These are phyloP conservation scores for Nasonia giraulti DNA, from an alignment of 1,140 invertebrate species.

Conservation along the genomic window DNA sequence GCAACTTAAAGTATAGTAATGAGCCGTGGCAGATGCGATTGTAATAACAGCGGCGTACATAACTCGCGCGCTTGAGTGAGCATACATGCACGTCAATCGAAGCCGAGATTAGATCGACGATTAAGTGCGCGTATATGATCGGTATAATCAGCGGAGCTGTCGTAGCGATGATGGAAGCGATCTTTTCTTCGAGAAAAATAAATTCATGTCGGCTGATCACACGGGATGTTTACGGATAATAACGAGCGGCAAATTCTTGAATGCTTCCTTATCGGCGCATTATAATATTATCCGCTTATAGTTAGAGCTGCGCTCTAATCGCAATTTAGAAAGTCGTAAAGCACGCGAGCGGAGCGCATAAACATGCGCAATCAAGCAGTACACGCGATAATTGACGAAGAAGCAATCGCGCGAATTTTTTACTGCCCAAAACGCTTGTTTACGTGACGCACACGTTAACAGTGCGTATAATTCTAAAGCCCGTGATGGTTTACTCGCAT, in stretches of 20 bases:
- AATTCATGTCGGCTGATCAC: no score
- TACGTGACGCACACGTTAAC: not conserved
- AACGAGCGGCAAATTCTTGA: not conserved
- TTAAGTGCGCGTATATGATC: not conserved
- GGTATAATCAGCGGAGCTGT: not conserved
- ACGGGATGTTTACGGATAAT: no score
- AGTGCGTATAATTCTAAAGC: not conserved
- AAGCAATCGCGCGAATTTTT: no score
- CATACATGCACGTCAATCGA: not conserved
- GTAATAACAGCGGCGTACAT: not conserved
- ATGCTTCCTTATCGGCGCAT: not conserved
- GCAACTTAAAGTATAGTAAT: constrained; percentile 13
- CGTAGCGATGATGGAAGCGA: no score
- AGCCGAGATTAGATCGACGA: constrained; percentile 27
- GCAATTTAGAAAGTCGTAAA: not conserved
- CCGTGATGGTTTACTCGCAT: not conserved
- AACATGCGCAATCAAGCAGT: no score
- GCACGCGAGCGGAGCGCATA: not conserved
- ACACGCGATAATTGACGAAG: no score
- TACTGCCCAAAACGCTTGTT: no score
- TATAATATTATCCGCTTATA: not conserved
- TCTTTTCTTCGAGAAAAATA: no score
- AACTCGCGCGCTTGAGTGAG: not conserved
- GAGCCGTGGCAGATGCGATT: not conserved
- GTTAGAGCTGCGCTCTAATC: not conserved